Evolutionary conservation across 1,140 invertebrate species (phyloP).

Genomic region (Drosophila lacertosa): DNA sequence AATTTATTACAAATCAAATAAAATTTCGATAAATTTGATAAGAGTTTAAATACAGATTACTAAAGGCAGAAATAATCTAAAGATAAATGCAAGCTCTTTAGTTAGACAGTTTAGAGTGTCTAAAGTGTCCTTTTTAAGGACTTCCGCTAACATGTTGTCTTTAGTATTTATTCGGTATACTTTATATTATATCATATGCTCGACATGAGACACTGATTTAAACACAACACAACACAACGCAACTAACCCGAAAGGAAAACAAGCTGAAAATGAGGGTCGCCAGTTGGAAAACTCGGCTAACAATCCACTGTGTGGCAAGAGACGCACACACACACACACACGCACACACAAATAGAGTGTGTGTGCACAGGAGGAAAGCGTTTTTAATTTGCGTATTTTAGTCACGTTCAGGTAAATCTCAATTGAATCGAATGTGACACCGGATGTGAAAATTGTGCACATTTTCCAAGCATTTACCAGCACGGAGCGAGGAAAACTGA

Average conservation of each 20-base stretch:
- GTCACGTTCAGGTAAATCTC: conserved; percentile 84
- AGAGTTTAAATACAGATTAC: too few species aligned
- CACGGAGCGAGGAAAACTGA: conserved; percentile 30
- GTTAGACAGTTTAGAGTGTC: too few species aligned
- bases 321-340: conserved; percentile 26
- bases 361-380: conserved; percentile 34
- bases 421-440: conserved; percentile 84
- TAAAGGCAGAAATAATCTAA: too few species aligned
- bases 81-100: too few species aligned
- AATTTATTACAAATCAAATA: too few species aligned
- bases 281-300: conserved; percentile 61
- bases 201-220: conserved; percentile 63
- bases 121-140: background rate
- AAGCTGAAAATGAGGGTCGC: conserved; percentile 43
- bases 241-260: conserved; percentile 36
- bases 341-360: conserved; percentile 1
- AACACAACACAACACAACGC: conserved; percentile 48
- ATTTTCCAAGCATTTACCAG: conserved; percentile 78
- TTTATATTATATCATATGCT: conserved; percentile 60
- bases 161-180: background rate
- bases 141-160: background rate
- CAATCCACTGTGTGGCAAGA: conserved; percentile 47
- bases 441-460: conserved; percentile 83
- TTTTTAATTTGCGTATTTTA: conserved; percentile 83
- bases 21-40: background rate